phyloP scores from a whole-genome alignment of 2,113 vertebrate genomes.

The Odocoileus virginianus region DNA sequence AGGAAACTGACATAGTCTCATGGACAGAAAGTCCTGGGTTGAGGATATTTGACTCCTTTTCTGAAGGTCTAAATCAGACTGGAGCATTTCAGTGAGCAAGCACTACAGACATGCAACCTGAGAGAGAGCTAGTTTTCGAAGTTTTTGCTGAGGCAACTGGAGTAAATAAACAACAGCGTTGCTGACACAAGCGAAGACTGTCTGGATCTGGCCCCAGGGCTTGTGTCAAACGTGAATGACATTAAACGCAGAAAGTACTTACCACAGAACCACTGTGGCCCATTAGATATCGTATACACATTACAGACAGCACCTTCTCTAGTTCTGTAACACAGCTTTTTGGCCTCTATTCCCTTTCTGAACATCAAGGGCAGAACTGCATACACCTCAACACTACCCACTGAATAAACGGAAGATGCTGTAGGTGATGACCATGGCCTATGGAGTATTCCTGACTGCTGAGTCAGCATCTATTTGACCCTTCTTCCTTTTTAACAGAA shows the following conservation, averaged over 20 bases:
- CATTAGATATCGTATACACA: rapidly evolving
- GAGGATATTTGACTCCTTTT: conserved; percentile 31
- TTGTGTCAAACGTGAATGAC: not conserved
- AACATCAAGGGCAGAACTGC: not conserved
- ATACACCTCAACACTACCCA: not conserved
- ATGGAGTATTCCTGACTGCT: not conserved
- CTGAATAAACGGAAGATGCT: not conserved
- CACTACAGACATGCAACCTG: not conserved
- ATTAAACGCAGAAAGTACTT: not conserved
- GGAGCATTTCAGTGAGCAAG: not conserved
- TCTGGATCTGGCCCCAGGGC: not conserved
- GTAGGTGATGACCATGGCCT: not conserved
- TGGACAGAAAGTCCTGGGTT: not conserved
- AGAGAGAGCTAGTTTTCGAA: not conserved
- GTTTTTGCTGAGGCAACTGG: not conserved
- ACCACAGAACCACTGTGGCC: not conserved
- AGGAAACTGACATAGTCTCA: not conserved
- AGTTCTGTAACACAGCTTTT: not conserved
- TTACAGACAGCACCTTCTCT: rapidly evolving
- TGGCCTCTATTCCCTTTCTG: not conserved
- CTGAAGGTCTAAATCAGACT: not conserved
- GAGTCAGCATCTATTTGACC: not conserved
- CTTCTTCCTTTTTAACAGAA: not conserved
- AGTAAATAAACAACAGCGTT: not conserved
- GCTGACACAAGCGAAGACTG: not conserved